Base-by-base conservation (phyloP, 2,797 vertebrate species). In the Aphelocoma californica region DNA sequence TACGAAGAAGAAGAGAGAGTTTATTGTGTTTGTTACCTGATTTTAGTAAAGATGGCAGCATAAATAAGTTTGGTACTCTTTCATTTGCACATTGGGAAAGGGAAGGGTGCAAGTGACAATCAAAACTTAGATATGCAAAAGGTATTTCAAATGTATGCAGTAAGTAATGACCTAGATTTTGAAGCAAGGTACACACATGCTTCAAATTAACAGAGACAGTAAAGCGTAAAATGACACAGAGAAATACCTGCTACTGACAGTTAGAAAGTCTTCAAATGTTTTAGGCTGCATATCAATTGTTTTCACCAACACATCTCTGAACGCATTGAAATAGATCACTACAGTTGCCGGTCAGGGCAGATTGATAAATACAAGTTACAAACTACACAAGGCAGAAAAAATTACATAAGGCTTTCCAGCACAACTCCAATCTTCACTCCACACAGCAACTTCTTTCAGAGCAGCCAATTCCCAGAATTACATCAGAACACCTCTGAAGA, bases 301-400 rank as follows among this genome's bases (percentile, higher is more conserved):
- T 90, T 72, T 45, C 73, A 81, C 34, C 80, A 87, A 42, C 18
- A 34, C 29, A 15, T 34, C 38, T 72, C 66, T 4, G 1, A 81
- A 66, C 14, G 53, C 13, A 60, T 12, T 17, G 56, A 85, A 91
- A 45, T 53, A 91, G 29, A 64, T 71, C 19, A 8, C 57, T 47
- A 57, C 67, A 21, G 45, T 38, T 90, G 71, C 9, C 1, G 23
- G 29, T 48, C 71, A 34, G 29, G 34, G 62, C 88, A 86, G 78
- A 89, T 9, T n/a, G n/a, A 57, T 85, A 69, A 90, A 81, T 36
- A 74, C 72, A 86, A 36, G 62, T 75, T 78, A 79, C 61, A 92
- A 97, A 90, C 92, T 83, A 81, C 74, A 83, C 48, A 94, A 97
- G 90, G 94, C 84, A 65, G 40, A 92, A 92, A 86, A 80, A 92